phyloP scores from a whole-genome alignment of 2,888 invertebrate genomes.

The Hypolimnas misippus region DNA sequence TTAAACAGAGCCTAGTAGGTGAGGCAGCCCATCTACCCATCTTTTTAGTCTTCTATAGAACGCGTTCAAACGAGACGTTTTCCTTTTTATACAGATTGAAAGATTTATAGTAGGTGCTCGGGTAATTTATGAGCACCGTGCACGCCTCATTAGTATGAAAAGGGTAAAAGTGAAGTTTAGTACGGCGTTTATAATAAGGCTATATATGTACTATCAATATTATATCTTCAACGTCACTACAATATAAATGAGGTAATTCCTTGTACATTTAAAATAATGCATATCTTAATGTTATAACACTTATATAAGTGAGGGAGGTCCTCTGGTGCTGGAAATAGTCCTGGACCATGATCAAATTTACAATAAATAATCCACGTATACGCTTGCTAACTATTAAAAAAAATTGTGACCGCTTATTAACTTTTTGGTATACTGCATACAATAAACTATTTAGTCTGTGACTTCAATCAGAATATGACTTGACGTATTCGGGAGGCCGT shows the following conservation, averaged over 20 bases:
- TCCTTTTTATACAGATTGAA: constrained; percentile 3
- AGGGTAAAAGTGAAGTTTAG: neutral
- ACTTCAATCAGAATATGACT: constrained; percentile 39
- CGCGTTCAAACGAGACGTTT: neutral
- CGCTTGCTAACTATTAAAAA: too few relatives aligned
- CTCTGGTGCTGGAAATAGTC: too few relatives aligned
- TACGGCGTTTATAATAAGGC: neutral
- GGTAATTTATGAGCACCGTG: neutral
- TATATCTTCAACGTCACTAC: too few relatives aligned
- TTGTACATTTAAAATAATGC: too few relatives aligned
- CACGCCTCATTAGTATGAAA: neutral
- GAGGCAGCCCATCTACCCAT: too few relatives aligned
- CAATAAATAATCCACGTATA: too few relatives aligned
- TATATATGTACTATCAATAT: neutral
- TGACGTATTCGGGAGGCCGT: constrained; percentile 38
- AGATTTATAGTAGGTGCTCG: neutral
- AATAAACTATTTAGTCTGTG: constrained; percentile 12
- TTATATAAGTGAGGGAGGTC: too few relatives aligned
- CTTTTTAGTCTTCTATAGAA: neutral
- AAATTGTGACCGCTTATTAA: too few relatives aligned
- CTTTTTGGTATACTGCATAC: constrained; percentile 1
- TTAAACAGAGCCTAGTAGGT: neutral
- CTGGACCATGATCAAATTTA: too few relatives aligned
- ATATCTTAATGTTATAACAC: too few relatives aligned
- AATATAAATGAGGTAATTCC: too few relatives aligned